Evolutionary conservation across 2,113 vertebrate species (phyloP).

Genomic region (Gasterosteus nipponicus): DNA sequence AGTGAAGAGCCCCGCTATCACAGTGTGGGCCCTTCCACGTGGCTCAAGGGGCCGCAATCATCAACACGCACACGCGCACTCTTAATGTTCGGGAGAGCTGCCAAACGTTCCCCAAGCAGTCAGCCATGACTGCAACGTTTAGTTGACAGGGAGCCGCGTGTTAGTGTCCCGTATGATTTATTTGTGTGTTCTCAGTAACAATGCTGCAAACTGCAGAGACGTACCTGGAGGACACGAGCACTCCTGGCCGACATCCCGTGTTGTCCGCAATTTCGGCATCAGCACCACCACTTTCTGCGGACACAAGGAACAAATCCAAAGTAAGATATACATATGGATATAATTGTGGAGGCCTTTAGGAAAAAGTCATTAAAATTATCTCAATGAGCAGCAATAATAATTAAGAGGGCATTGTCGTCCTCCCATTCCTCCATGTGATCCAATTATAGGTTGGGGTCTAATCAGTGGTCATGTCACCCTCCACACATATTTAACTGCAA

Average conservation of each 20-base stretch:
- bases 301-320: slow-evolving; percentile 29
- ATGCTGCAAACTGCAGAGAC: slow-evolving; percentile 4
- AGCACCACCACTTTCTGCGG: slow-evolving; percentile 86
- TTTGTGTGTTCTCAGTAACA: background rate
- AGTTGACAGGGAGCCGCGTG: background rate
- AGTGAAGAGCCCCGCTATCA: slow-evolving; percentile 40
- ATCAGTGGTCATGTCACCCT: slow-evolving; percentile 52
- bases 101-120: slow-evolving; percentile 12
- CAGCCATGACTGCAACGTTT: slow-evolving; percentile 3
- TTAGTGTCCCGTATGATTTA: slow-evolving; percentile 6
- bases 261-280: slow-evolving; percentile 83
- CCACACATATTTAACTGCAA: slow-evolving; percentile 50
- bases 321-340: background rate
- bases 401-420: slow-evolving; percentile 11
- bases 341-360: background rate
- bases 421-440: slow-evolving; percentile 10
- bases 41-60: slow-evolving; percentile 26
- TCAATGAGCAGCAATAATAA: background rate
- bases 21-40: slow-evolving; percentile 8
- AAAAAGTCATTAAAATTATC: slow-evolving; percentile 6
- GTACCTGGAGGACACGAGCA: slow-evolving; percentile 94
- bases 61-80: background rate
- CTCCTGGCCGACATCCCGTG: slow-evolving; percentile 84
- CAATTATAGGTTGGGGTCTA: slow-evolving; percentile 42
- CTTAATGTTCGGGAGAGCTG: background rate